Base-by-base conservation (phyloP, 2,797 vertebrate genomes). In the Enteromius afrohamiltoni region DNA sequence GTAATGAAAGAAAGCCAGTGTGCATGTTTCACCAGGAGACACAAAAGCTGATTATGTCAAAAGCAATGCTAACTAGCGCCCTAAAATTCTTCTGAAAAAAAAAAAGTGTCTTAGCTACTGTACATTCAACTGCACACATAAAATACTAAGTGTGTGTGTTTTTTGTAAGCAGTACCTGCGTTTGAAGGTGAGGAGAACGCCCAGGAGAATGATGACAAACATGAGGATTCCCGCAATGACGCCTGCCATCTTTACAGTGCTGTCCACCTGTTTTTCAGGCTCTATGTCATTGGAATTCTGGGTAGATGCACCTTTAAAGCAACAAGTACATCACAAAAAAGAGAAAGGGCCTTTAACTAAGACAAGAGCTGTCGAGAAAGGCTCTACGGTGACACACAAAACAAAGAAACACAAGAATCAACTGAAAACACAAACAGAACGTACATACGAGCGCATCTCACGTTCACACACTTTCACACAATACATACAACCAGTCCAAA, bases 211-310 rank as follows among this genome's bases (percentile, higher is more conserved):
- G 89, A 99, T 98, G 89, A 98, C 94, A 91, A 98, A 99, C 97
- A 99, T 98, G 79, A 99, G 95, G 82, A 98, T 96, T 14, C 98
- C 98, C 0, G 97, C 97, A n/a, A 99, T 96, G 75, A 99, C 97
- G 0, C 98, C 98, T 0, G 97, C 98, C 95, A 98, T 97, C 91
- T 99, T 99, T 90, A 99, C 97, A 0, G 97, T 98, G 90, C 94
- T 95, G 92, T 99, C 97, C 77, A 97, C 96, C 92, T 98, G 98
- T 88, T 98, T 98, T 93, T 99, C 98, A 0, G 97, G 98, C 86
- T 99, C 97, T 93, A 98, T 95, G 0, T 97, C 96, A 23, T 98
- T 98, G 10, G 97, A 97, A 89, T 99, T 98, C 93, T 99, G 97
- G 0, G 97, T 98, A 85, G 97, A 98, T 1, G 97, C 97, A 86